Percentiles rank a stretch among this genome's conserved stretches.
Evolutionary conservation across 1,140 invertebrate genomes (phyloP).

Genomic region (Drosophila malerkotliana): DNA sequence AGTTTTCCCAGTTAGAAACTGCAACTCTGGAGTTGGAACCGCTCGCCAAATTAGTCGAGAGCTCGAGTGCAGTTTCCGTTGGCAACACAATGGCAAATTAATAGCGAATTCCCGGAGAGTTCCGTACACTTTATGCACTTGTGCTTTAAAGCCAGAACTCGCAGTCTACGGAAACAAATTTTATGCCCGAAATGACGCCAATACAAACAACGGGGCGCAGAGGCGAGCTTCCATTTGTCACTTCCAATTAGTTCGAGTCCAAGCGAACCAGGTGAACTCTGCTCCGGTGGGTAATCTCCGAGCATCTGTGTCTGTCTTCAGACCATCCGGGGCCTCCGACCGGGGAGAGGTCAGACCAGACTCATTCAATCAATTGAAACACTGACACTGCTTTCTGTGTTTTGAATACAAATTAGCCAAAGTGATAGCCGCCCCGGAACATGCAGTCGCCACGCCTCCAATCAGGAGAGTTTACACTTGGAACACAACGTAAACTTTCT

Average conservation of each 20-base stretch:
- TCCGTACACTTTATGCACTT: not conserved
- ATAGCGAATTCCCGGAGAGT: constrained; percentile 9
- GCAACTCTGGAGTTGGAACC: constrained; percentile 17
- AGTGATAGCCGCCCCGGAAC: constrained; percentile 59
- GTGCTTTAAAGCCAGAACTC: constrained; percentile 20
- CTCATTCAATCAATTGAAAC: constrained; percentile 76
- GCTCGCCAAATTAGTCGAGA: constrained; percentile 41
- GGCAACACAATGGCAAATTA: constrained; percentile 31
- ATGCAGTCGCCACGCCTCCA: constrained; percentile 67
- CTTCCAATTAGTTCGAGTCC: constrained; percentile 61
- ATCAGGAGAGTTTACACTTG: constrained; percentile 41
- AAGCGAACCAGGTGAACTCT: constrained; percentile 52
- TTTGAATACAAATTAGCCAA: constrained; percentile 80
- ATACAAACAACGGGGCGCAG: constrained; percentile 17
- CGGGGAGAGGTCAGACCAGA: constrained; percentile 19
- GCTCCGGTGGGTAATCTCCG: constrained; percentile 48
- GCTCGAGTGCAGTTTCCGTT: constrained; percentile 54
- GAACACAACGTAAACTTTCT: not conserved
- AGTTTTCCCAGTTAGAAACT: constrained; percentile 47
- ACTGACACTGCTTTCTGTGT: constrained; percentile 60
- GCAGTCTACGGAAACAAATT: not conserved
- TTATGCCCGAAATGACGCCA: constrained; percentile 1
- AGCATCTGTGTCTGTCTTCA: constrained; percentile 17
- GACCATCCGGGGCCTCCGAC: not conserved
- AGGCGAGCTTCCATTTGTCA: constrained; percentile 45